phyloP scores from a whole-genome alignment of 1,140 invertebrate species.

The Teleopsis dalmanni region DNA sequence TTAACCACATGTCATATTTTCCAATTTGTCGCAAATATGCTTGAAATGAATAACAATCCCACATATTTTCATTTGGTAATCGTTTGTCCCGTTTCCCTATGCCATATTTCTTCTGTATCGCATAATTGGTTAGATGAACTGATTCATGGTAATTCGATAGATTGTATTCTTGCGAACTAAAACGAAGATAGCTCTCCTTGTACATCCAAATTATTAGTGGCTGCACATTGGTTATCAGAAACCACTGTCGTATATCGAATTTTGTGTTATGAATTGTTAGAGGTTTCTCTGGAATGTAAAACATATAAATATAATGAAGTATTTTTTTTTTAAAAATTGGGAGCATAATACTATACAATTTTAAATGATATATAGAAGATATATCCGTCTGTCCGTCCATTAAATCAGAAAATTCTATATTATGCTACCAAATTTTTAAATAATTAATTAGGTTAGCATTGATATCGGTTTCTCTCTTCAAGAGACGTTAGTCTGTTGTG shows the following conservation, averaged over 20 bases:
- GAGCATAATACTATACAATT: too few species aligned
- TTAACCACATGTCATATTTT: conserved; percentile 66
- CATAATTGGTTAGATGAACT: conserved; percentile 88
- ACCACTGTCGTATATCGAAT: conserved; percentile 91
- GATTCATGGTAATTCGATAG: conserved; percentile 87
- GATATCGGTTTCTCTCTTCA: too few species aligned
- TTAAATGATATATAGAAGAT: too few species aligned
- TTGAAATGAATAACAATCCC: conserved; percentile 74
- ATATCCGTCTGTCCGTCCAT: too few species aligned
- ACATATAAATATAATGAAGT: too few species aligned
- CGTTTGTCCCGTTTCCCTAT: conserved; percentile 67
- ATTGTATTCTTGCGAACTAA: conserved; percentile 86
- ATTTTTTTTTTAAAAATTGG: too few species aligned
- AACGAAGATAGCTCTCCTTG: conserved; percentile 83
- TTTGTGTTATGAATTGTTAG: conserved; percentile 84
- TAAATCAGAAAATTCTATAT: too few species aligned
- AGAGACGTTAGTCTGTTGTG: too few species aligned
- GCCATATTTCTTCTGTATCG: conserved; percentile 88
- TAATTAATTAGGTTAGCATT: too few species aligned
- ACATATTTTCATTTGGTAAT: conserved; percentile 73
- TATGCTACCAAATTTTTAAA: too few species aligned
- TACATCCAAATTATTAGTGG: conserved; percentile 91
- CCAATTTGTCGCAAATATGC: conserved; percentile 64
- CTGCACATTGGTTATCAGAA: conserved; percentile 81
- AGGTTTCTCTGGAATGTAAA: conserved; percentile 58